Conservation (phyloP, 2,113 vertebrate species). For the Lipophrys pholis region DNA sequence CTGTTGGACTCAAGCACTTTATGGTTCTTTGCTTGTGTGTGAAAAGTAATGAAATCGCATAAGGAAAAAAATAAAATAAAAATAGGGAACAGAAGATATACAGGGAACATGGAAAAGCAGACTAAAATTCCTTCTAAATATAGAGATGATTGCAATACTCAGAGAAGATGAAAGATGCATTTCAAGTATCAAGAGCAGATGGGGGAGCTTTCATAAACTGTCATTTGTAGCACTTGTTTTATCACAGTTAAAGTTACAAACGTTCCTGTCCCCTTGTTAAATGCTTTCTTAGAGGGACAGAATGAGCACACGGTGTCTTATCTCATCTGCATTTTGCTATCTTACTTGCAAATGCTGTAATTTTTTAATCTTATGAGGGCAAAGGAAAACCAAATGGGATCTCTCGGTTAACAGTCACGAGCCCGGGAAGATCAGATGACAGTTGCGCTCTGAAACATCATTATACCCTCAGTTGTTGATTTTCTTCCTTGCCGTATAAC, state of each 20-base stretch:
- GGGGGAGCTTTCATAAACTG: conserved; percentile 23
- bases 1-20: not conserved
- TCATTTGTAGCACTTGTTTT: conserved; percentile 31
- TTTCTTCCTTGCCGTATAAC: not conserved
- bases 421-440: conserved; percentile 17
- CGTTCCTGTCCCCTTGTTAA: conserved; percentile 27
- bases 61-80: not conserved
- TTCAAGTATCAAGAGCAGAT: conserved; percentile 20
- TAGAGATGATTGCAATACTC: conserved; percentile 35
- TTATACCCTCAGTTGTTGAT: conserved; percentile 6
- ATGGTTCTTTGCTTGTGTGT: not conserved
- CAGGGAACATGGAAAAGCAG: not conserved
- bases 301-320: conserved; percentile 43
- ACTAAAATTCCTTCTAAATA: conserved; percentile 33
- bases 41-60: not conserved
- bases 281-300: conserved; percentile 39
- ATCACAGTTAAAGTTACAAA: conserved; percentile 40
- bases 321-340: conserved; percentile 35
- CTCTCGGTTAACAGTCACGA: conserved; percentile 21
- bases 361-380: conserved; percentile 1
- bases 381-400: conserved; percentile 24
- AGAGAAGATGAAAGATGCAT: conserved; percentile 36
- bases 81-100: not conserved
- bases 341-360: conserved; percentile 4
- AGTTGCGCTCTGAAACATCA: conserved; percentile 23